These are phyloP conservation scores for Tachycineta bicolor DNA, from an alignment of 2,113 vertebrate genomes.

Conservation along the genomic window DNA sequence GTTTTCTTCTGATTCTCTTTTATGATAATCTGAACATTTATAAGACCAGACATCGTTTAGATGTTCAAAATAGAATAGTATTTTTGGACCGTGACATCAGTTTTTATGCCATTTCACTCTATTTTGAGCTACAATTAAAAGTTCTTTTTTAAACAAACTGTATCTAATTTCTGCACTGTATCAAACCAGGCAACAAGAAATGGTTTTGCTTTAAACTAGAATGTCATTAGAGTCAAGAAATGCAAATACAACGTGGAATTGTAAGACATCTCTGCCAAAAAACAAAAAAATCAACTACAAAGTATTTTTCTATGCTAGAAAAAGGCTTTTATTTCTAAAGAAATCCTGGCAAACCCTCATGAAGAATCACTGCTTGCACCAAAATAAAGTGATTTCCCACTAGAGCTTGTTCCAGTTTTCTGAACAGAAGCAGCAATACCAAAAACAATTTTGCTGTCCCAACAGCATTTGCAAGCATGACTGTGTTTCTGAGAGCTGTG, in stretches of 20 bases:
- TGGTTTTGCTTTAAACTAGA: constrained; percentile 57
- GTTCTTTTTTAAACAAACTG: constrained; percentile 45
- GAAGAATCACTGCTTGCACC: neutral
- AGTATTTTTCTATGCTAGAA: neutral
- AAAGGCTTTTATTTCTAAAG: neutral
- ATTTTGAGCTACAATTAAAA: constrained; percentile 62
- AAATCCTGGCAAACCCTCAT: neutral
- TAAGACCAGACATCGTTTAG: constrained; percentile 32
- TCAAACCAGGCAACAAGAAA: constrained; percentile 34
- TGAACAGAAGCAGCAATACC: neutral
- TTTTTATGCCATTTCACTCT: constrained; percentile 64
- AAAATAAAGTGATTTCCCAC: constrained; percentile 28
- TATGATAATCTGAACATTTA: constrained; percentile 45
- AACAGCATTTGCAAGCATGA: neutral
- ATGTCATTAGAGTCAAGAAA: constrained; percentile 33
- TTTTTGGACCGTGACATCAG: constrained; percentile 61
- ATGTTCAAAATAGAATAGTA: constrained; percentile 50
- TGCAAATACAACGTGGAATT: constrained; percentile 9
- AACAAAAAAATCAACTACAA: neutral
- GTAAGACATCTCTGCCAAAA: neutral
- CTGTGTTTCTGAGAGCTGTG: neutral
- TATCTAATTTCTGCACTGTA: constrained; percentile 61
- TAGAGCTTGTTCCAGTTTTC: constrained; percentile 1
- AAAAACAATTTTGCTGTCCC: neutral
- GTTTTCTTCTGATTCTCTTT: constrained; percentile 42